Conservation (phyloP, 2,888 invertebrate species). For the Apodemia zela region DNA sequence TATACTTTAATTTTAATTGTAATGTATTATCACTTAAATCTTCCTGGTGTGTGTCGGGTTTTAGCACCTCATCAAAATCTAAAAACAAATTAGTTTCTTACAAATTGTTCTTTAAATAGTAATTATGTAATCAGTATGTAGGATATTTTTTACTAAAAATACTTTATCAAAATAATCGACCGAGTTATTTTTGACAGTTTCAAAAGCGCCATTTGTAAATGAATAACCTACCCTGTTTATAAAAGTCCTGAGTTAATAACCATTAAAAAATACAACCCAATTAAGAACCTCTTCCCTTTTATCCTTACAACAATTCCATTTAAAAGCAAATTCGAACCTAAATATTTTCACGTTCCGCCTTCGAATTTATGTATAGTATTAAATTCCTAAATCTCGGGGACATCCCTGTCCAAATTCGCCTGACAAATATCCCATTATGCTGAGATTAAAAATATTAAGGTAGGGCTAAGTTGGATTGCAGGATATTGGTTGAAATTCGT, state of each 20-base stretch:
- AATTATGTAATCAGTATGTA: no score
- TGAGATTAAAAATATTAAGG: slow-evolving; percentile 7
- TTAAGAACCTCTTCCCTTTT: not conserved
- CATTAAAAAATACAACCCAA: not conserved
- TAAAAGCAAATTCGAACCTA: not conserved
- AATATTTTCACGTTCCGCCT: not conserved
- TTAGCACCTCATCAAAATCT: no score
- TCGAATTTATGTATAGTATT: slow-evolving; percentile 11
- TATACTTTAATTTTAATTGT: no score
- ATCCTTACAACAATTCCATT: not conserved
- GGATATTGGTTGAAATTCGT: not conserved
- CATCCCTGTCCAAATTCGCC: not conserved
- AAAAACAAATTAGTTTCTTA: no score
- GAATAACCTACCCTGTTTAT: no score
- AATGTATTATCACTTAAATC: no score
- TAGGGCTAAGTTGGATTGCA: not conserved
- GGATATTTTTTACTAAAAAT: no score
- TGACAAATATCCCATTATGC: slow-evolving; percentile 5
- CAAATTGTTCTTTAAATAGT: no score
- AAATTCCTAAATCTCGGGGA: slow-evolving; percentile 6
- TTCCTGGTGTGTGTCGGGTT: no score
- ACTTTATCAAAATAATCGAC: no score
- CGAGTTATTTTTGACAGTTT: no score
- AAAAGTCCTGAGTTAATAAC: no score
- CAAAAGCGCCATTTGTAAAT: not conserved